Percentiles rank a stretch among this genome's conserved stretches.
These are phyloP conservation scores for Zootermopsis nevadensis DNA, from an alignment of 2,888 invertebrate species.

Conservation along the genomic window DNA sequence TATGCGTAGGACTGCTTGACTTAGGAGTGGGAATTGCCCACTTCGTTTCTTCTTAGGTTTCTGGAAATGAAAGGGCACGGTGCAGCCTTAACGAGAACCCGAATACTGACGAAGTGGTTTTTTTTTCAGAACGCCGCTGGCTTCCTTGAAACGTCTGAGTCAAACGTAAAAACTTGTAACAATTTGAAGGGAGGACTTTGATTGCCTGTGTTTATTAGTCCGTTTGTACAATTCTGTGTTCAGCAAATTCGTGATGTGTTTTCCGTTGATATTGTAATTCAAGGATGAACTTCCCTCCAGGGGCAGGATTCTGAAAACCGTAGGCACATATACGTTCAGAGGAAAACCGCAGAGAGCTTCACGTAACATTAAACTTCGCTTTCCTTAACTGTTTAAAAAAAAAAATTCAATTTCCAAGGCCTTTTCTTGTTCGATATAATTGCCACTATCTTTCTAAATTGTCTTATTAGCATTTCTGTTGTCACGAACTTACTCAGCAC, in stretches of 20 bases:
- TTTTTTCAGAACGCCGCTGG: neutral
- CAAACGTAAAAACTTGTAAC: neutral
- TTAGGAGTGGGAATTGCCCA: too few relatives aligned
- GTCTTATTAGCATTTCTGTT: constrained; percentile 24
- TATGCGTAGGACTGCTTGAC: too few relatives aligned
- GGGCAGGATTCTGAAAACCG: too few relatives aligned
- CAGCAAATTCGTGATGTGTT: too few relatives aligned
- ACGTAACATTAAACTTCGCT: neutral
- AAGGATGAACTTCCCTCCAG: too few relatives aligned
- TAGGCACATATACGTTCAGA: too few relatives aligned
- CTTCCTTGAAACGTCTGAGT: neutral
- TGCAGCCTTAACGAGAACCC: neutral
- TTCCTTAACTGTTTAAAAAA: neutral
- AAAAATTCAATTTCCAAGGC: neutral
- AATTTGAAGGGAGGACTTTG: too few relatives aligned
- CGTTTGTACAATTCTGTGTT: too few relatives aligned
- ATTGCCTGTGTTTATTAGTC: too few relatives aligned
- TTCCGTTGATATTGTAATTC: too few relatives aligned
- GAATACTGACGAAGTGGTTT: neutral
- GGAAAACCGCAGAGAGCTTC: neutral
- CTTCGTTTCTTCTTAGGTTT: too few relatives aligned
- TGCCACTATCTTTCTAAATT: neutral
- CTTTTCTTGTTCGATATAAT: neutral
- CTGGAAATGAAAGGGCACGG: too few relatives aligned
- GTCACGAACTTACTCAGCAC: neutral